These are phyloP conservation scores for Trimorus sp. DNA, from an alignment of 2,888 invertebrate species.

Conservation along the genomic window DNA sequence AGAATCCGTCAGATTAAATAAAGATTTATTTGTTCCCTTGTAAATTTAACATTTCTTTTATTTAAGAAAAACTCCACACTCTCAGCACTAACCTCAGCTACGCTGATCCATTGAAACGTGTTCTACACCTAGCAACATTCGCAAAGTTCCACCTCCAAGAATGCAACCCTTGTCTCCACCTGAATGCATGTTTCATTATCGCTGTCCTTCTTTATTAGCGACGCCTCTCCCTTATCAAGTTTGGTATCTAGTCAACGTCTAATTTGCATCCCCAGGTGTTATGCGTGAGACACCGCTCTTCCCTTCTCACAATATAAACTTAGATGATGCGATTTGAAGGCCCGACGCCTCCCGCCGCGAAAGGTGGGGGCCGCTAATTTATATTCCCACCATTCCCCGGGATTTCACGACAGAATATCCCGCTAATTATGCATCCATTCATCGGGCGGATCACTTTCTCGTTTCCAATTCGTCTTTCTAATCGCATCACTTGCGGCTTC, in stretches of 20 bases:
- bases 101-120: no score
- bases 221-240: conserved; percentile 39
- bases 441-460: conserved; percentile 48
- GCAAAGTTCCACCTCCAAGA: no score
- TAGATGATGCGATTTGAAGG: conserved; percentile 64
- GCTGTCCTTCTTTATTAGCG: conserved; percentile 41
- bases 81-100: no score
- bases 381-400: conserved; percentile 73
- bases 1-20: no score
- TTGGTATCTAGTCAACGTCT: conserved; percentile 68
- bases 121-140: background rate
- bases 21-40: no score
- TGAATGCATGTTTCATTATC: conserved; percentile 40
- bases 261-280: conserved; percentile 70
- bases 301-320: conserved; percentile 57
- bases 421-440: conserved; percentile 72
- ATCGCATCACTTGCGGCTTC: conserved; percentile 34
- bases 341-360: conserved; percentile 46
- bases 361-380: conserved; percentile 71
- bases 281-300: conserved; percentile 53
- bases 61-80: no score
- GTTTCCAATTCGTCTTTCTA: conserved; percentile 45
- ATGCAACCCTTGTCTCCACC: conserved; percentile 16
- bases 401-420: conserved; percentile 67
- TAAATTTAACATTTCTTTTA: no score